Evolutionary conservation across 2,113 vertebrate genomes (phyloP), one percentile per base, ranked within the genome.

Genomic region (Ameiurus melas): DNA sequence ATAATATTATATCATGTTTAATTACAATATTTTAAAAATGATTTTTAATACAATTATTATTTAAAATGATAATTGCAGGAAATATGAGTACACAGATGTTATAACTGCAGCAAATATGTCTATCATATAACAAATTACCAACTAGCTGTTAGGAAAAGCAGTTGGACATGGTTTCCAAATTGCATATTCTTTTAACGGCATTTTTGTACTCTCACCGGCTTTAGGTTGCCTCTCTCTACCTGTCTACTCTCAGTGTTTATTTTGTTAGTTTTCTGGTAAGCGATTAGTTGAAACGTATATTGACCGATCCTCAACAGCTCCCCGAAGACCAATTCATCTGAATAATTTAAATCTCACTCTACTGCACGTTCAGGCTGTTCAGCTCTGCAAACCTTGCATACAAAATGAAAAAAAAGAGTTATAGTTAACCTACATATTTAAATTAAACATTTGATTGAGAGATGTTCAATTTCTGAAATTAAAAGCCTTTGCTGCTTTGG

Each of bases 251-350:
- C 16, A 33, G 73, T 22, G 17, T 81, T 81, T 20, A 80, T 16
- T 33, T 64, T 64, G 1, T 12, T 1, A 30, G 68, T 68, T 86
- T 83, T 90, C 87, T 84, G 78, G 33, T 39, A 78, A 57, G 64
- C 55, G 58, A 83, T 92, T 87, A 64, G 89, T 88, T 66, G 70
- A 84, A 77, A 71, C 71, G 66, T 83, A 83, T 89, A 93, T 92
- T 90, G 89, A 93, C 92, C 66, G 47, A 33, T 84, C 85, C 43
- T 89, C 86, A 86, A 90, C 60, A 58, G 86, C 64, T 93, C 73
- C 64, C 84, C n/a, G 47, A 66, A 89, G 85, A 88, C 64, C 39
- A 86, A 93, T 88, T 86, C 4, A 57, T 91, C 88, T 87, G 86
- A 57, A 89, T 86, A 85, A 90, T 86, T 89, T 30, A 90, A 86